Conservation (phyloP, 2,113 vertebrate genomes). For the Dipodomys merriami region DNA sequence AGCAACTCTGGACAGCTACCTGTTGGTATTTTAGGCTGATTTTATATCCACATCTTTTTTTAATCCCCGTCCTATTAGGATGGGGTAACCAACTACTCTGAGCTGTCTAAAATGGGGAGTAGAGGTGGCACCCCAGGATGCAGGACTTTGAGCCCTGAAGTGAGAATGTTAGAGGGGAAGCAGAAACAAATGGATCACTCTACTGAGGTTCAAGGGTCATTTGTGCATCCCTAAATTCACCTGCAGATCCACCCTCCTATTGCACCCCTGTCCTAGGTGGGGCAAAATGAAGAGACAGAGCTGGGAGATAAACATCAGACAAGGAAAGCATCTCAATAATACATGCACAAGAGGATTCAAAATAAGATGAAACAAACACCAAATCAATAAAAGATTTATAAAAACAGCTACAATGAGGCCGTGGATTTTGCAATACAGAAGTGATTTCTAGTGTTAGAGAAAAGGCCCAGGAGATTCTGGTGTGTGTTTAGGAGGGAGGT, state of each 20-base stretch:
- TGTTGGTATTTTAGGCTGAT: not conserved
- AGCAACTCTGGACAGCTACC: not conserved
- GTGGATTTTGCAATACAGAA: not conserved
- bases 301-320: not conserved
- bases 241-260: no score
- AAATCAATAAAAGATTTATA: not conserved
- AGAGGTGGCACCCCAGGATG: no score
- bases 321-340: not conserved
- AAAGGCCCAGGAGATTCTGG: not conserved
- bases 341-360: not conserved
- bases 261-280: rapidly evolving
- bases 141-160: not conserved
- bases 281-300: not conserved
- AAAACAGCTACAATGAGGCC: not conserved
- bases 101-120: not conserved
- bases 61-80: not conserved
- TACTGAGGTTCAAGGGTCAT: not conserved
- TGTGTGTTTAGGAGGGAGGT: no score
- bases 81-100: no score
- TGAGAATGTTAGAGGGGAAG: not conserved
- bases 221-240: not conserved
- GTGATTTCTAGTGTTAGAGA: not conserved
- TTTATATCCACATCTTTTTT: not conserved
- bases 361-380: not conserved
- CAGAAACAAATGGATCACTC: no score